These are phyloP conservation scores for Pycnomerus fuliginosus DNA, from an alignment of 2,888 invertebrate genomes.

Conservation along the genomic window DNA sequence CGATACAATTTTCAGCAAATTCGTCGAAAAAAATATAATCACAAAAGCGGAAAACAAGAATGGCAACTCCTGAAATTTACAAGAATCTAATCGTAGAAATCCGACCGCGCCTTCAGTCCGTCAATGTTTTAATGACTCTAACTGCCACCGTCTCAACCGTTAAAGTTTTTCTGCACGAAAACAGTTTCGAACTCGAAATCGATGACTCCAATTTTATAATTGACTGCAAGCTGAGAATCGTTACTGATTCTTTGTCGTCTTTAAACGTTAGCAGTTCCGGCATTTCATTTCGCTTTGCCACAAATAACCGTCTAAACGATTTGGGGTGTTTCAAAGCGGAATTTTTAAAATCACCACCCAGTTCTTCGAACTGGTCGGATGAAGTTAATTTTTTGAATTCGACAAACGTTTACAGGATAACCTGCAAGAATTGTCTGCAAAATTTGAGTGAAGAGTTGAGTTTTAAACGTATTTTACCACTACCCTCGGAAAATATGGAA, in stretches of 20 bases:
- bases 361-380: background rate
- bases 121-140: constrained; percentile 60
- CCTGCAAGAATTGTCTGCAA: constrained; percentile 49
- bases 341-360: constrained; percentile 29
- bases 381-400: constrained; percentile 19
- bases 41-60: constrained; percentile 49
- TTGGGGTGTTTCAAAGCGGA: constrained; percentile 45
- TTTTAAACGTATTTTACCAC: constrained; percentile 62
- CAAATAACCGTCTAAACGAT: constrained; percentile 31
- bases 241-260: constrained; percentile 44
- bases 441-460: constrained; percentile 42
- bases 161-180: constrained; percentile 22
- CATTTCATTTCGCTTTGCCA: constrained; percentile 47
- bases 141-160: constrained; percentile 45
- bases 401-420: constrained; percentile 54
- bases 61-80: constrained; percentile 35
- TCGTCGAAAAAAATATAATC: constrained; percentile 60
- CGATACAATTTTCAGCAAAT: constrained; percentile 68
- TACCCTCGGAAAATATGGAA: constrained; percentile 62
- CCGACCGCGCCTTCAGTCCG: constrained; percentile 60
- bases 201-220: constrained; percentile 26
- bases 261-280: constrained; percentile 37
- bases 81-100: constrained; percentile 61
- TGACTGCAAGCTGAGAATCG: constrained; percentile 33
- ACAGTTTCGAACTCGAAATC: constrained; percentile 31